Evolutionary conservation across 2,888 invertebrate species (phyloP).

Genomic region (Peribatodes rhomboidaria): DNA sequence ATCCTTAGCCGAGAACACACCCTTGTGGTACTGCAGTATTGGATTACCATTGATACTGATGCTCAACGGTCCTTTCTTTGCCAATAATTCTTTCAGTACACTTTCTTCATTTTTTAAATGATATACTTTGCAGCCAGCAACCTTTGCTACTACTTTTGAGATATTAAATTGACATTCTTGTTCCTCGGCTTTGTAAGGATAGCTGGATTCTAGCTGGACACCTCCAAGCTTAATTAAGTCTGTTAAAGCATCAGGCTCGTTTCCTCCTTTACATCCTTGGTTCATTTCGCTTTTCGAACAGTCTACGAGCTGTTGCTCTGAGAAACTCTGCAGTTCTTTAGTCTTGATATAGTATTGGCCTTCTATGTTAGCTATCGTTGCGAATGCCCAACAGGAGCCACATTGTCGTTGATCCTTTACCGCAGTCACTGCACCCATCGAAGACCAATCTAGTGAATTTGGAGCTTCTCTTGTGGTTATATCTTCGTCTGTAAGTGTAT

Average conservation of each 20-base stretch:
- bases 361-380: constrained; percentile 24
- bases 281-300: neutral
- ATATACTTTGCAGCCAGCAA: constrained; percentile 14
- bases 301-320: constrained; percentile 32
- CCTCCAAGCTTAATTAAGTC: constrained; percentile 15
- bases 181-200: constrained; percentile 5
- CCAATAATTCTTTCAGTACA: constrained; percentile 19
- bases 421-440: constrained; percentile 2
- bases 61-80: constrained; percentile 17
- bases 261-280: constrained; percentile 16
- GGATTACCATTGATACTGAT: neutral
- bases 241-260: neutral
- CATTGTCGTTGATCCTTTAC: constrained; percentile 15
- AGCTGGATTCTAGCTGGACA: constrained; percentile 6
- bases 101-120: constrained; percentile 9
- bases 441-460: constrained; percentile 14
- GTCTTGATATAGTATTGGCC: constrained; percentile 19
- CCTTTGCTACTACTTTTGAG: neutral
- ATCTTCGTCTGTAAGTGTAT: neutral
- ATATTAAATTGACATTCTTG: constrained; percentile 2
- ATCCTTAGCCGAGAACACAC: neutral
- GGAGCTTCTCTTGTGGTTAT: constrained; percentile 13
- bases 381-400: constrained; percentile 31
- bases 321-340: constrained; percentile 15
- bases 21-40: neutral